Base-by-base conservation (phyloP, 1,140 invertebrate genomes). In the Leptinotarsa texana region DNA sequence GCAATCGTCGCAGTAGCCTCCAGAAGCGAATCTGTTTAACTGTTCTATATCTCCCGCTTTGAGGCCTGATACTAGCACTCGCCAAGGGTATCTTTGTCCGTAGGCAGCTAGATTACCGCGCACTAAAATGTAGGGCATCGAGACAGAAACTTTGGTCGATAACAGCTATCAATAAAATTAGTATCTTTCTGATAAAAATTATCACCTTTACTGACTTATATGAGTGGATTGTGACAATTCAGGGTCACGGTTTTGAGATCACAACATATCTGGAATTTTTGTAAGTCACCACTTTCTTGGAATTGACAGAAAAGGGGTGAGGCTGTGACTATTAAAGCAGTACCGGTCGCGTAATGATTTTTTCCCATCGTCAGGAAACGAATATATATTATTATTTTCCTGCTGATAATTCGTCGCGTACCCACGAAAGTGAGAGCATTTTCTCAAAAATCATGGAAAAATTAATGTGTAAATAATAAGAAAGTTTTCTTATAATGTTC, bases 121-220 rank as follows among this genome's bases (percentile, higher is more conserved):
- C 82, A 95, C 93, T 88, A 94, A 89, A 89, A 94, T 93, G 91
- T 94, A 94, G 87, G 93, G 93, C 93, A 94, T 94, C 89, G 66
- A 75, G 69, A 69, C 21, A 65, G 17, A 15, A 57, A 18, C 51
- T 57, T 57, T 18, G n/a, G 13, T 57, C 15, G n/a, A 17, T 57
- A 17, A 5, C 51, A 15, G 15, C 51, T 57, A 57, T 57, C 51
- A 57, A 18, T 57, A 18, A 57, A 57, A 57, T 17, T 17, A 57
- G 3, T 17, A 57, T 57, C n/a, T 57, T 17, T 15, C 51, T 57
- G 51, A 57, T 57, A 17, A 57, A 42, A 57, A 57, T 57, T 57
- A 57, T 57, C 51, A 57, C 51, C 51, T 57, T 57, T 8, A n/a
- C 13, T 18, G 17, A 57, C n/a, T 42, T 42, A 42, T 42, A 42